Evolutionary conservation across 2,888 invertebrate genomes (phyloP), one percentile per base, ranked within the genome.

Genomic region (Vesta saturnalis): DNA sequence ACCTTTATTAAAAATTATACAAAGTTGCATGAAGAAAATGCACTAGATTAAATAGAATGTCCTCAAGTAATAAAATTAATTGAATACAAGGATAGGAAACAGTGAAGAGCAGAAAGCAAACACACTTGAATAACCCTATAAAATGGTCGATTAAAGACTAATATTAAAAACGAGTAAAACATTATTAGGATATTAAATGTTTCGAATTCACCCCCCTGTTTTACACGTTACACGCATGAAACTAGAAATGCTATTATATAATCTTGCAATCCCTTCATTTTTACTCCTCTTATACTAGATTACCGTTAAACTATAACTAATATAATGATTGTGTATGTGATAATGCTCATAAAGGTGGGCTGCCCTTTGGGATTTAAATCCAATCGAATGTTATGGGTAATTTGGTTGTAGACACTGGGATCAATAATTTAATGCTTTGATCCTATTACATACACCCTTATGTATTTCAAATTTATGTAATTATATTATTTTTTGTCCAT

Each of bases 401-500:
- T 39, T n/a, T n/a, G 23, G 23, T 23, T 23, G 3, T 23, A 3
- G 23, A 23, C 4, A 23, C 12, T n/a, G 8, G 8, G 39, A 39
- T 39, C 39, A 39, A 39, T 39, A 39, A 39, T 39, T n/a, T n/a
- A n/a, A 39, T n/a, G 39, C n/a, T 39, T 39, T 39, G n/a, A n/a
- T 39, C 8, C 4, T 8, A 23, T 23, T 23, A 23, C 8, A 23
- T 23, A 8, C n/a, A n/a, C 39, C 39, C 8, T 39, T 39, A 39
- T 39, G 23, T 23, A n/a, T n/a, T 39, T 39, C n/a, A 39, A 39
- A 39, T 39, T 39, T n/a, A 39, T 39, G 8, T n/a, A 39, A 39
- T 39, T 39, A n/a, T 39, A 39, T 39, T 39, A 8, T 23, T 39
- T n/a, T 39, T 39, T 39, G 2, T n/a, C 47, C 16, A 18, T 49